Conservation (phyloP, 2,113 vertebrate species). For the Spermophilus dauricus region DNA sequence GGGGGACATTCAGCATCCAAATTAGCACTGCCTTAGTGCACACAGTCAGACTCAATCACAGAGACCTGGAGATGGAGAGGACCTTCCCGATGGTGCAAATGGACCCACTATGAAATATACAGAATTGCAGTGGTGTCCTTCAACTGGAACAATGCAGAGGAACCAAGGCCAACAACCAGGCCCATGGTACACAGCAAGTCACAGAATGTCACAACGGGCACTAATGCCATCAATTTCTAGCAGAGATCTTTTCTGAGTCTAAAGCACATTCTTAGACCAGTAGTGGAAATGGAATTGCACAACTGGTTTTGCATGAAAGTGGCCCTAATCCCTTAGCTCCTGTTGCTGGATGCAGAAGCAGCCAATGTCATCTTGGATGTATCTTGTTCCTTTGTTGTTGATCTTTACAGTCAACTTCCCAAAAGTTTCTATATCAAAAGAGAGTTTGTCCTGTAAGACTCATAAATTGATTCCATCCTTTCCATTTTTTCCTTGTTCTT, state of each 20-base stretch:
- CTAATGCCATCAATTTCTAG: fast-evolving
- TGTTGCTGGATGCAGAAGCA: neutral
- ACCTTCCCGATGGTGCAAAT: neutral
- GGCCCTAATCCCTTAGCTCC: neutral
- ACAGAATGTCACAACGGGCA: neutral
- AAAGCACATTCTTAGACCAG: neutral
- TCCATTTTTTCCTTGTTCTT: neutral
- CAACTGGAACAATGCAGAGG: neutral
- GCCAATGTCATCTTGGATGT: neutral
- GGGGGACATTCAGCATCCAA: neutral
- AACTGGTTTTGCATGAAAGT: neutral
- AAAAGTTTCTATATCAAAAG: neutral
- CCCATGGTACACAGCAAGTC: neutral
- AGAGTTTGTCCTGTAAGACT: neutral
- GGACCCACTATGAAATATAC: neutral
- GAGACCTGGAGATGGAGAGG: neutral
- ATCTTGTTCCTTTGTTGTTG: neutral
- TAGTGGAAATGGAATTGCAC: neutral
- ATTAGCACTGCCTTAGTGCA: fast-evolving
- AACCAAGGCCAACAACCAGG: fast-evolving
- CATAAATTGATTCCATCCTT: neutral
- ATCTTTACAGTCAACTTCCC: neutral
- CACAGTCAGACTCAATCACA: neutral
- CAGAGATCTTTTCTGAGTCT: neutral
- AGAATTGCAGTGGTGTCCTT: neutral